Base-by-base conservation (phyloP, 2,797 vertebrate genomes). In the Pitangus sulphuratus region DNA sequence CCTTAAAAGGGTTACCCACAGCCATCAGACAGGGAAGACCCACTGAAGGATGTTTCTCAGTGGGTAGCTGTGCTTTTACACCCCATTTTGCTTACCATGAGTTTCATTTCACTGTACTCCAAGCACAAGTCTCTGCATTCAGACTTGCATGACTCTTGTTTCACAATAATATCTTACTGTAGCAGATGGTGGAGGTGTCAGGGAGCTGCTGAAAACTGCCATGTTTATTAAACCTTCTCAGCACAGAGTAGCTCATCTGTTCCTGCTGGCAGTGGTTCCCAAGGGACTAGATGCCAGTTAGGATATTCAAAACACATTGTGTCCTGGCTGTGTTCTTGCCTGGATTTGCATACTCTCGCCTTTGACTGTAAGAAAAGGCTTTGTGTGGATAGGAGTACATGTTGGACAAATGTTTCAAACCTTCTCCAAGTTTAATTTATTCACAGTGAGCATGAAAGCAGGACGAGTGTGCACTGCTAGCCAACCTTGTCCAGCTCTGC, bases 151-250 rank as follows among this genome's bases (percentile, higher is more conserved):
- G 60, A 57, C 35, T 84, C 76, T 71, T 78, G 61, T 85, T 93
- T 92, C 85, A 72, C 51, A 77, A 83, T 74, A 75, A 56, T 86
- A 86, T 79, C 76, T 86, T 61, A 3, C 7, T 75, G 72, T 20
- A 91, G 93, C 92, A 95, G 93, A 87, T 85, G 81, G 93, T 78
- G 50, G 79, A 93, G 68, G 84, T 94, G 89, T 91, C 69, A 76
- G 84, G 64, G 89, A 94, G 72, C 92, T 94, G 92, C 82, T 94
- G 91, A 93, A 95, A 86, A 56, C 79, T 86, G 76, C 76, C 31
- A 44, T 93, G 62, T 92, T 93, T 95, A 71, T 90, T 89, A 71
- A 86, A 72, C 89, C 51, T 92, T 62, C 79, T 81, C 47, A 71
- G 87, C 33, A 33, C 61, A 93, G 89, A 72, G 66, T 35, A 70